Base-by-base conservation (phyloP, 1,140 invertebrate species). In the Bombus waltoni region DNA sequence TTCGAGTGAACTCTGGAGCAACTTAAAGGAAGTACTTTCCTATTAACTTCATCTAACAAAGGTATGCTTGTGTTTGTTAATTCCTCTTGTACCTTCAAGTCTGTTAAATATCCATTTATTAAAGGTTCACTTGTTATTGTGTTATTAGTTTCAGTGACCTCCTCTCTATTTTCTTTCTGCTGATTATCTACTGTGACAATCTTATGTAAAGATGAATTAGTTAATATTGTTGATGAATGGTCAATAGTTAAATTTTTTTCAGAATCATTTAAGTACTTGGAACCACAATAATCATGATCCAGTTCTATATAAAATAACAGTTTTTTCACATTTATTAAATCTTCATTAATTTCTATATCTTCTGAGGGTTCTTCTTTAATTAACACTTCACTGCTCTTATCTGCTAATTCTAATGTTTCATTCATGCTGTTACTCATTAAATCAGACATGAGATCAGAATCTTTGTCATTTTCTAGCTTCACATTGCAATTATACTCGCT, bases 181-280 rank as follows among this genome's bases (percentile, higher is more conserved):
- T 32, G n/a, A 32, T 8, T 11, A 9, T n/a, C 13, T 35, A 44
- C 11, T 32, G 32, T 35, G 22, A 15, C 15, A 42, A 22, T n/a
- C 1, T 62, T 25, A 18, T 65, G 38, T 9, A 35, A 38, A 2
- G n/a, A 53, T 35, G 28, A 78, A 70, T 57, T n/a, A 28, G 15
- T 70, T 35, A 38, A 35, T 13, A 28, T 10, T 2, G 11, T 11
- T 35, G 40, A 32, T 5, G 79, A 83, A 81, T 94, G 93, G 28
- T 91, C 85, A 25, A 93, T 92, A 35, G 93, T 94, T n/a, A 89
- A 83, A 73, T 94, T 93, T 53, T 88, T 92, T n/a, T 93, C 93
- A 75, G 76, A 28, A 90, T n/a, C 25, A 1, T 81, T 73, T 1
- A 73, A 68, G 32, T 74, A 87, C n/a, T 70, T 79, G 38, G 18